Evolutionary conservation across 2,888 invertebrate genomes (phyloP), one percentile per base, ranked within the genome.

Genomic region (Diachrysia chrysitis): DNA sequence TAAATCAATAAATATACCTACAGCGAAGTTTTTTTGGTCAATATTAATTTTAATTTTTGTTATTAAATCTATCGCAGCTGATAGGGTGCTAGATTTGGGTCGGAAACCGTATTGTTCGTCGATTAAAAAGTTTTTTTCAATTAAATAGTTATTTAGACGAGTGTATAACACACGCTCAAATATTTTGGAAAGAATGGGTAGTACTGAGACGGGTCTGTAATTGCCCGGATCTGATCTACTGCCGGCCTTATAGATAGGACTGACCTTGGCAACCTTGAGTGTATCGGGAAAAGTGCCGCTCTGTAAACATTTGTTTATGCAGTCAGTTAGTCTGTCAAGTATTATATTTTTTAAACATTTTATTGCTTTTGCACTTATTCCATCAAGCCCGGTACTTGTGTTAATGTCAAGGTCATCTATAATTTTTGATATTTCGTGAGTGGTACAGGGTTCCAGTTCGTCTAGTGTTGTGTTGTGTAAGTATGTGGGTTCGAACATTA

Each of bases 1-100:
- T n/a, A 80, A 23, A 21, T 76, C 74, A 14, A 79, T 72, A 54
- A 77, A 79, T 14, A 79, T 21, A 0, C 77, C 77, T 12, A 80
- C 16, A 10, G 42, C 21, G 59, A 57, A 10, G 1, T 51, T 17
- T 42, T 71, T 75, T 29, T 64, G 0, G 54, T 78, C 79, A 17
- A 79, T 71, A 17, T 65, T 64, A 7, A 21, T 55, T 61, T 74
- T 77, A 48, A 79, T 73, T 60, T 77, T 68, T 0, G 75, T 77
- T 0, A 72, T 51, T 17, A 77, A 32, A 37, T 75, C 76, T 2
- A 76, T 48, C 2, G 72, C 61, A 1, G 78, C 78, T 6, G 60
- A 29, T 2, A 76, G 42, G 0, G 78, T 76, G 42, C 55, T 68
- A 14, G 25, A 46, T 21, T 51, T 29, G 1, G 21, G 3, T 7